Base-by-base conservation (phyloP, 1,140 invertebrate species). In the Drosophila guanche region DNA sequence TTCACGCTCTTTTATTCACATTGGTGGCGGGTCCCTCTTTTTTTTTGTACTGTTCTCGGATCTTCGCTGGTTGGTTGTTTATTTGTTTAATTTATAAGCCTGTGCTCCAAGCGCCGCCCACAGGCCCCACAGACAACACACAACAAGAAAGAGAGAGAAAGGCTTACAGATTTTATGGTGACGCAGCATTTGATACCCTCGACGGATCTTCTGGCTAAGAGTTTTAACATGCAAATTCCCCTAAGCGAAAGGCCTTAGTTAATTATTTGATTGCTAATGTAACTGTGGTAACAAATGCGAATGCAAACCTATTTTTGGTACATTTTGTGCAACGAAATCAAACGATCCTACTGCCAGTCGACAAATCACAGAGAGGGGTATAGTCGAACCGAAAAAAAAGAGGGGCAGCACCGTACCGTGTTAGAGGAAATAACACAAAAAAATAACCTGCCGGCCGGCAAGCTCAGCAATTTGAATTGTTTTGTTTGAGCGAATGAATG, bases 21-120 rank as follows among this genome's bases (percentile, higher is more conserved):
- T 61, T 63, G 37, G 10, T 16, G 22, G 25, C 5, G 25, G 29
- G 33, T 12, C 10, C 10, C 33, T 23, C 14, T 42, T 51, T 46
- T 46, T 23, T n/a, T 42, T 48, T 51, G n/a, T 7, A 22, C 41
- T 42, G 52, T 57, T 62, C 56, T 40, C 41, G 27, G n/a, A 22
- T 41, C 37, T 41, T 47, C 61, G 55, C 60, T 79, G 79, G 76
- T 79, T 84, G 80, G 71, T 45, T 84, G 71, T 79, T 79, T 72
- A 50, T 85, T 84, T 85, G 57, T 71, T 80, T 85, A 59, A 80
- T 85, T 84, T 79, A 85, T 85, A 76, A 84, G 80, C 76, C 22
- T 54, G 65, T 50, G 33, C 76, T 60, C 42, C 53, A 84, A 86
- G 81, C 80, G 60, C 81, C 81, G 83, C 81, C 81, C 83, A 66